Percentiles rank a stretch among this genome's conserved stretches.
Evolutionary conservation across 2,113 vertebrate species (phyloP).

Genomic region (Sinosuthora webbiana): DNA sequence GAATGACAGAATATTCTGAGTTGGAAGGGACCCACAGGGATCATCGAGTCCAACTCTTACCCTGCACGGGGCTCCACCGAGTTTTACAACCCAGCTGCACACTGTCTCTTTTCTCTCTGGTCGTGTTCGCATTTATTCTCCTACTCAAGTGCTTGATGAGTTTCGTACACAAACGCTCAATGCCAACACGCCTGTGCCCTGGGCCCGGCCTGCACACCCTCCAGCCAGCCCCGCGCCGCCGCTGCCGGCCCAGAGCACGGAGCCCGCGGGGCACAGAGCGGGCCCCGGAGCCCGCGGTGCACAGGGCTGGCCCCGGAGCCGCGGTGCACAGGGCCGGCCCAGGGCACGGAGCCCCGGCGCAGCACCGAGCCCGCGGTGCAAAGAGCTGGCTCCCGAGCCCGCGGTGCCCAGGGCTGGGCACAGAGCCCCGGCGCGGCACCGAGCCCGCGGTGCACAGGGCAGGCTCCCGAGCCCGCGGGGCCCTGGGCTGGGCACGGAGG

Average conservation of each 20-base stretch:
- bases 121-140: background rate
- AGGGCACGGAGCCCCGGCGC: too few relatives aligned
- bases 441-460: too few relatives aligned
- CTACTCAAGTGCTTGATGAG: background rate
- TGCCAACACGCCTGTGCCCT: background rate
- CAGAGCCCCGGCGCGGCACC: too few relatives aligned
- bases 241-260: background rate
- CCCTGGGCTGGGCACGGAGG: too few relatives aligned
- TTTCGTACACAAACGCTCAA: background rate
- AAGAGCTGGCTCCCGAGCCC: too few relatives aligned
- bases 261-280: rapidly evolving
- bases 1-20: background rate
- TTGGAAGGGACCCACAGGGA: background rate
- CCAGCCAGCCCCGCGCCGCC: background rate
- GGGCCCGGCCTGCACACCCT: background rate
- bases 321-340: too few relatives aligned
- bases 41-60: background rate
- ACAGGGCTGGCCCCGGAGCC: too few relatives aligned
- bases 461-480: too few relatives aligned
- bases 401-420: too few relatives aligned
- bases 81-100: background rate
- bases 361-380: too few relatives aligned
- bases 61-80: background rate
- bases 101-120: background rate
- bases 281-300: too few relatives aligned